These are phyloP conservation scores for Elachura formosa DNA, from an alignment of 2,113 vertebrate species.

Conservation along the genomic window DNA sequence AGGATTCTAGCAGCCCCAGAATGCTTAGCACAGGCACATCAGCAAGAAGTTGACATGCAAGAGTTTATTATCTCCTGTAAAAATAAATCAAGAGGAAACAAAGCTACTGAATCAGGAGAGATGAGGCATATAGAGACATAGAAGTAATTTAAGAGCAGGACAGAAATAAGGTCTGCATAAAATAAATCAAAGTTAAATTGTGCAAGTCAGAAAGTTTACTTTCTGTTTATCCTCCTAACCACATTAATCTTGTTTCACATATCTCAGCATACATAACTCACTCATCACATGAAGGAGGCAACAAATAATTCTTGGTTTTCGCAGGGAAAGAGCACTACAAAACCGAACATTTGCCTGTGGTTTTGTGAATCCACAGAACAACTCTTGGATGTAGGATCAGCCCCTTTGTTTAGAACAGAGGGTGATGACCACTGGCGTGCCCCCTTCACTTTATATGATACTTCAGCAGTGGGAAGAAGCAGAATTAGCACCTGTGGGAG, in stretches of 20 bases:
- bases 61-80: background rate
- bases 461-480: background rate
- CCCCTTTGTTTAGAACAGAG: background rate
- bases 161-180: background rate
- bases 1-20: background rate
- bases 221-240: background rate
- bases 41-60: background rate
- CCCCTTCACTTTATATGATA: accelerated
- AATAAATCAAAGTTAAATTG: background rate
- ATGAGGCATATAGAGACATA: background rate
- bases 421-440: background rate
- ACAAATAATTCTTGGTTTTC: background rate
- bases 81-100: background rate
- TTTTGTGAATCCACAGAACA: background rate
- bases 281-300: background rate
- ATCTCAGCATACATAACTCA: accelerated
- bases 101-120: background rate
- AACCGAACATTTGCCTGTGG: background rate
- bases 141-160: background rate
- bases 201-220: background rate
- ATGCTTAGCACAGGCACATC: background rate
- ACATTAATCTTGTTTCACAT: accelerated
- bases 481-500: background rate
- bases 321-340: background rate
- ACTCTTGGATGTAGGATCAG: accelerated